Percentiles rank a stretch among this genome's conserved stretches.
phyloP scores from a whole-genome alignment of 2,797 vertebrate species.

The Neopelma chrysocephalum region DNA sequence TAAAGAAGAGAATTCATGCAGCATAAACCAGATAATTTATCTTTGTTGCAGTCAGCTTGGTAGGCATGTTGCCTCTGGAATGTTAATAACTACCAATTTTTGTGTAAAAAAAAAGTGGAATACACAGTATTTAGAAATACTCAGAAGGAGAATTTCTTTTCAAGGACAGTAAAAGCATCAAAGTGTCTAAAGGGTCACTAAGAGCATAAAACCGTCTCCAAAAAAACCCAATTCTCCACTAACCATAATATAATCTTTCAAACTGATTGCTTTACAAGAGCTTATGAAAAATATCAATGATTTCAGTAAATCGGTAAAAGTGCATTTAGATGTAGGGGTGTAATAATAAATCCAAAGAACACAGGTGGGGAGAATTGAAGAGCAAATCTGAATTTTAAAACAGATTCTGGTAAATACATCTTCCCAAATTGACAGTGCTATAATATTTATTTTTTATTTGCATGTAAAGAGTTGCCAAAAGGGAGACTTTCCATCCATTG shows the following conservation, averaged over 20 bases:
- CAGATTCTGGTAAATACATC: not conserved
- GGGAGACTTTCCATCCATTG: not conserved
- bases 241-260: not conserved
- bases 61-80: not conserved
- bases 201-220: not conserved
- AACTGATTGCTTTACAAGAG: not conserved
- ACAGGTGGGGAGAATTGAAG: not conserved
- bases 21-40: not conserved
- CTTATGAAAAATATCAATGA: not conserved
- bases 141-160: not conserved
- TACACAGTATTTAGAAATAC: not conserved
- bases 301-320: not conserved
- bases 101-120: not conserved
- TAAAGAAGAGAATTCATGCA: not conserved
- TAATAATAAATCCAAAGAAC: not conserved
- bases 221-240: accelerated
- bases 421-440: not conserved
- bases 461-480: not conserved
- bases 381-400: not conserved
- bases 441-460: not conserved
- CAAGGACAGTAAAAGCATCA: not conserved
- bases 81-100: conserved; percentile 3
- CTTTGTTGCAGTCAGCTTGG: not conserved
- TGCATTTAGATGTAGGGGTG: not conserved
- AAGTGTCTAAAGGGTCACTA: not conserved